These are phyloP conservation scores for Clarias gariepinus DNA, from an alignment of 2,113 vertebrate species.

Conservation along the genomic window DNA sequence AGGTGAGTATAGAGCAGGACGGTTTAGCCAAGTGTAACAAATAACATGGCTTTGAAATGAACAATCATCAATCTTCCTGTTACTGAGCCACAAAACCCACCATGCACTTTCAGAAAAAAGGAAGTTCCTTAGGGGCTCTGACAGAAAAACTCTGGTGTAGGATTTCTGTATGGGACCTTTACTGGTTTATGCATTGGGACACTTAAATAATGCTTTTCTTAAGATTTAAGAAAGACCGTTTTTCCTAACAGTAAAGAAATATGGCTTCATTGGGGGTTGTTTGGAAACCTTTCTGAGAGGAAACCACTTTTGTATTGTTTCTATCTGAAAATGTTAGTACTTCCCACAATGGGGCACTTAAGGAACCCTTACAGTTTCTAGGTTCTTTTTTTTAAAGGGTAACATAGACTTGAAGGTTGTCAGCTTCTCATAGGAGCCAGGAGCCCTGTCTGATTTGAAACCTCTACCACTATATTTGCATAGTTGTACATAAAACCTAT, in stretches of 20 bases:
- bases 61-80: slow-evolving; percentile 11
- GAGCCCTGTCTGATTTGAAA: neutral
- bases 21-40: slow-evolving; percentile 11
- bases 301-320: neutral
- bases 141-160: neutral
- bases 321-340: neutral
- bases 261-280: neutral
- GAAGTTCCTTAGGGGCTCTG: neutral
- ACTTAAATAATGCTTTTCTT: neutral
- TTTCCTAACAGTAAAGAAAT: neutral
- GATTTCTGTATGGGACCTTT: neutral
- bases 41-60: slow-evolving; percentile 15
- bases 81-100: neutral
- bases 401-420: neutral
- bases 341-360: neutral
- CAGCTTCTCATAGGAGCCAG: neutral
- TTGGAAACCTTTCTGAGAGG: neutral
- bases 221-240: neutral
- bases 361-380: neutral
- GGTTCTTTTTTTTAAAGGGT: neutral
- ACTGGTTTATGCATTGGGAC: neutral
- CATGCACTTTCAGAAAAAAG: neutral
- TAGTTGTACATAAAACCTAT: neutral
- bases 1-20: slow-evolving; percentile 7
- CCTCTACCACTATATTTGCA: neutral